Evolutionary conservation across 92 coral and sea anemone genomes (phyloP).

Genomic region (Pocillopora grandis): DNA sequence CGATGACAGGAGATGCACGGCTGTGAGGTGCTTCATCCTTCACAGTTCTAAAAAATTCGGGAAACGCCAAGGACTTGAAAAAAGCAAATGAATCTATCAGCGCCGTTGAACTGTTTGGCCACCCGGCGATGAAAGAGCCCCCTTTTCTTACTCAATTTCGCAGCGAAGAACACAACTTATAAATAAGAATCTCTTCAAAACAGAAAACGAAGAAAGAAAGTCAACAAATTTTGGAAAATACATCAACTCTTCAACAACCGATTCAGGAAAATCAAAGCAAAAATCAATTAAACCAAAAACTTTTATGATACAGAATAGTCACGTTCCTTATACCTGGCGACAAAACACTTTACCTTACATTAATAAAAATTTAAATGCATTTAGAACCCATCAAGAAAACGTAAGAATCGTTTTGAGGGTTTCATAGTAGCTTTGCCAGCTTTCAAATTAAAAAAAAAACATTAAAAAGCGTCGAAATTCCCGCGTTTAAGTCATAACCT

Average conservation of each 20-base stretch:
- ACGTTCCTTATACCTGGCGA: neutral
- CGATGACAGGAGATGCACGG: neutral
- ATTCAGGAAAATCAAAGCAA: neutral
- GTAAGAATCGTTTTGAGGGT: neutral
- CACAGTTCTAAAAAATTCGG: neutral
- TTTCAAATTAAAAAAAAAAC: no score
- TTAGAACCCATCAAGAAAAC: neutral
- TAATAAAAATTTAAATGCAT: no score
- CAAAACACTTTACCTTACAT: neutral
- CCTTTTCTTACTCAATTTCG: neutral
- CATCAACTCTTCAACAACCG: neutral
- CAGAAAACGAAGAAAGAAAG: neutral
- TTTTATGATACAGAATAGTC: neutral
- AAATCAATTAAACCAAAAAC: neutral
- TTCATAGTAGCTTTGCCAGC: no score
- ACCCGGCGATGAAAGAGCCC: slow-evolving; percentile 31
- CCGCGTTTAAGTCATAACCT: neutral
- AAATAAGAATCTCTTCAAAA: neutral
- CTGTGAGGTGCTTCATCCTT: neutral
- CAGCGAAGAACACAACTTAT: neutral
- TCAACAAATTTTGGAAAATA: neutral
- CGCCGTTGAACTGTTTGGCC: slow-evolving; percentile 15
- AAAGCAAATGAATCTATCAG: slow-evolving; percentile 4
- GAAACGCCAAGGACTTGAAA: neutral
- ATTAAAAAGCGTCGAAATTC: neutral